Evolutionary conservation across 2,797 vertebrate species (phyloP), one percentile per base, ranked within the genome.

Genomic region (Cryptoprocta ferox): DNA sequence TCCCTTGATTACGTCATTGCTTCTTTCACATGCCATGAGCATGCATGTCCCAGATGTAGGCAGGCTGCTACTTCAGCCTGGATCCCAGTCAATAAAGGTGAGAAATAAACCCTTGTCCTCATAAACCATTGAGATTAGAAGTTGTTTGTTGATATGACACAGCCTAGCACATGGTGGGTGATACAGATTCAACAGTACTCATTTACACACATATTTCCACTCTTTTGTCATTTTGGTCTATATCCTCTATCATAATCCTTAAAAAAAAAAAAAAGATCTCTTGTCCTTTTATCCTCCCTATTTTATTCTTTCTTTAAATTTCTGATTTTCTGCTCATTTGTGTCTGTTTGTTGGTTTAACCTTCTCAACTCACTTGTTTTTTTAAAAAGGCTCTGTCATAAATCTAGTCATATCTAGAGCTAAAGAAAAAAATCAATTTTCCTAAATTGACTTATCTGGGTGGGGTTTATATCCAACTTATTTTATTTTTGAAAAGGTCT

Each of bases 401-500:
- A 94, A 80, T 59, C 21, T 70, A 30, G 32, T 94, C 37, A 95
- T 65, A 42, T 50, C 4, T 19, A 83, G 7, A 89, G 14, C 42
- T 81, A 16, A 82, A 35, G 26, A 90, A 59, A 59, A 75, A 81
- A 35, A 13, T 30, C 26, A 1, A 9, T 92, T 82, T 89, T 85
- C 37, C n/a, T 24, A 45, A 85, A 39, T 21, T 48, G 83, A 79
- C 73, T 71, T n/a, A 82, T 7, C 10, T 42, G 18, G 28, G 53
- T 56, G 21, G 39, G 48, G 48, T 68, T 94, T 82, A 24, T 92
- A 53, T 82, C 15, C n/a, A 78, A 76, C 39, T 89, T 91, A 19
- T 63, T 75, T 88, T 80, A 80, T 48, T 68, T 75, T 79, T 87
- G 35, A 88, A 96, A 95, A 88, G 78, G 42, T 88, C 37, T 16